phyloP scores from a whole-genome alignment of 2,888 invertebrate genomes.

The Mesochorus sp. region DNA sequence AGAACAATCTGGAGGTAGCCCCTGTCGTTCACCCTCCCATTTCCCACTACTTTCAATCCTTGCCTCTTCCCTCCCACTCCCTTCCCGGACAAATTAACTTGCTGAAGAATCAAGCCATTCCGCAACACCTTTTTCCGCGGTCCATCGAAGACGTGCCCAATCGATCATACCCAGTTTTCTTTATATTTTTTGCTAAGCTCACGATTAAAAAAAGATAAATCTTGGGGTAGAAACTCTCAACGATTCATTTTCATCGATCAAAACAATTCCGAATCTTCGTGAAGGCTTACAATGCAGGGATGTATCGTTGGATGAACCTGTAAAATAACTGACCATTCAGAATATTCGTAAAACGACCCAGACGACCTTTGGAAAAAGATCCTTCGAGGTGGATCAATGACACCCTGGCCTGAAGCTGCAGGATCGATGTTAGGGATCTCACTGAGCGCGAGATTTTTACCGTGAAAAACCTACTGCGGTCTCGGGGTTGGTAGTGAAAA shows the following conservation, averaged over 20 bases:
- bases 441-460: slow-evolving; percentile 13
- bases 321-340: no score
- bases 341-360: neutral
- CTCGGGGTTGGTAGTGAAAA: slow-evolving; percentile 48
- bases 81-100: slow-evolving; percentile 60
- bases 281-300: no score
- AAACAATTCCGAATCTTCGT: slow-evolving; percentile 4
- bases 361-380: neutral
- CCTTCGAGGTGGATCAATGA: no score
- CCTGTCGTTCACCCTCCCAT: neutral
- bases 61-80: no score
- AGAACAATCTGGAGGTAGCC: slow-evolving; percentile 9
- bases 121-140: slow-evolving; percentile 62
- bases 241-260: slow-evolving; percentile 49
- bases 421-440: slow-evolving; percentile 44
- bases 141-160: slow-evolving; percentile 44
- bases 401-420: neutral
- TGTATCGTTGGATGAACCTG: no score
- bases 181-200: neutral
- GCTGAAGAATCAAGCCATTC: slow-evolving; percentile 46
- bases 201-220: neutral
- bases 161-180: slow-evolving; percentile 49
- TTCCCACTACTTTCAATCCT: neutral
- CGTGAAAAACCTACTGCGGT: slow-evolving; percentile 37
- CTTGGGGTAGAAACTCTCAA: no score